A percentile compares a stretch with the other conserved stretches of the same genome.
These are phyloP conservation scores for Philereme vetulata DNA, from an alignment of 2,888 invertebrate species.

Conservation along the genomic window DNA sequence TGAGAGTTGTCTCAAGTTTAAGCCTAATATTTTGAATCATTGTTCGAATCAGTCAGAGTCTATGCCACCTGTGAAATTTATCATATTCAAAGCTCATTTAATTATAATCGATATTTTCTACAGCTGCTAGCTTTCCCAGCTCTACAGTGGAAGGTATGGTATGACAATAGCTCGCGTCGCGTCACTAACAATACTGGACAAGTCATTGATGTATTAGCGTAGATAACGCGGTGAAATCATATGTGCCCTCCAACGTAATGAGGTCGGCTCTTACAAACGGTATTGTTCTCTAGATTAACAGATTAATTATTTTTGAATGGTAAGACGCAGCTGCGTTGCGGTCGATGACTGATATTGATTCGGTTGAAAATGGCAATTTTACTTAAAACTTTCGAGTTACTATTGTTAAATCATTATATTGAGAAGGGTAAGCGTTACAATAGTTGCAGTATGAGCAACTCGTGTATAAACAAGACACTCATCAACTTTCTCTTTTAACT, in stretches of 20 bases:
- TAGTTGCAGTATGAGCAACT: too few relatives aligned
- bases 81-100: too few relatives aligned
- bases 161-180: conserved; percentile 61
- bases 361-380: conserved; percentile 6
- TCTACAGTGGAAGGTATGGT: conserved; percentile 26
- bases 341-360: conserved; percentile 19
- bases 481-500: conserved; percentile 6
- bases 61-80: too few relatives aligned
- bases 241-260: conserved; percentile 54
- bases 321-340: conserved; percentile 25
- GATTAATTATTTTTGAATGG: conserved; percentile 52
- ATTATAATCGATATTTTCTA: conserved; percentile 22
- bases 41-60: too few relatives aligned
- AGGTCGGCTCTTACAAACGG: conserved; percentile 55
- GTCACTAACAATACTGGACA: conserved; percentile 79
- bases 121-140: conserved; percentile 10
- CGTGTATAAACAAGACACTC: too few relatives aligned
- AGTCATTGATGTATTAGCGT: conserved; percentile 78
- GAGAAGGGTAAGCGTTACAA: too few relatives aligned
- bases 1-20: too few relatives aligned
- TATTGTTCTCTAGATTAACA: conserved; percentile 60
- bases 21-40: too few relatives aligned
- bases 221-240: conserved; percentile 80
- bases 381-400: neutral
- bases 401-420: too few relatives aligned